Base-by-base conservation (phyloP, 2,113 vertebrate species). In the Todiramphus saurophagus region DNA sequence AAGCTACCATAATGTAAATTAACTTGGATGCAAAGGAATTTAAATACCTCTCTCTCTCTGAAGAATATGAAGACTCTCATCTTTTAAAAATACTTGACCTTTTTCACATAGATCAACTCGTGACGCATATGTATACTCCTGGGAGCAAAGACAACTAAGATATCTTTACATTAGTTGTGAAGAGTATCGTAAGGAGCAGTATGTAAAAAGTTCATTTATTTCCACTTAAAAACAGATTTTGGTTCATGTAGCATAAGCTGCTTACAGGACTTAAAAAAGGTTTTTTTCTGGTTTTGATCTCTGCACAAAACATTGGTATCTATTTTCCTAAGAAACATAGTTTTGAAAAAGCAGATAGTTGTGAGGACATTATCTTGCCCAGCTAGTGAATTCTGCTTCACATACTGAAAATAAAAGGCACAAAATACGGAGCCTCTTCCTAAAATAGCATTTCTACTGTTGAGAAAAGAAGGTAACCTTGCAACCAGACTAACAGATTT, bases 61-160 rank as follows among this genome's bases (percentile, higher is more conserved):
- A 90, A 92, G 46, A 86, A 60, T 31, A 77, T 27, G 67, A 93
- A 83, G 63, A n/a, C 35, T 74, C 53, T 78, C 31, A 48, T 44
- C 43, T 83, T 89, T 89, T 44, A 89, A 93, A 93, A 95, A 93
- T 23, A 86, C 31, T 82, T 69, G 60, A 90, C 48, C 25, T 92
- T 92, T 84, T 87, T 30, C 60, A 92, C 43, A 59, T 27, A 69
- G 50, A 89, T 84, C 44, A 76, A 21, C 18, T 35, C 60, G n/a
- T 50, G 58, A 79, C 16, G 31, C n/a, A 87, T 84, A 89, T 19
- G 17, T 43, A 51, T 69, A 82, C 66, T 89, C 35, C 37, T 1
- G 8, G 60, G 31, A 92, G 41, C 20, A 76, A 89, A 89, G 66
- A 20, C 28, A 75, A 81, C 16, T 53, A 68, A 53, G 48, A 8